These are phyloP conservation scores for Rutilus rutilus DNA, from an alignment of 2,113 vertebrate species.

Conservation along the genomic window DNA sequence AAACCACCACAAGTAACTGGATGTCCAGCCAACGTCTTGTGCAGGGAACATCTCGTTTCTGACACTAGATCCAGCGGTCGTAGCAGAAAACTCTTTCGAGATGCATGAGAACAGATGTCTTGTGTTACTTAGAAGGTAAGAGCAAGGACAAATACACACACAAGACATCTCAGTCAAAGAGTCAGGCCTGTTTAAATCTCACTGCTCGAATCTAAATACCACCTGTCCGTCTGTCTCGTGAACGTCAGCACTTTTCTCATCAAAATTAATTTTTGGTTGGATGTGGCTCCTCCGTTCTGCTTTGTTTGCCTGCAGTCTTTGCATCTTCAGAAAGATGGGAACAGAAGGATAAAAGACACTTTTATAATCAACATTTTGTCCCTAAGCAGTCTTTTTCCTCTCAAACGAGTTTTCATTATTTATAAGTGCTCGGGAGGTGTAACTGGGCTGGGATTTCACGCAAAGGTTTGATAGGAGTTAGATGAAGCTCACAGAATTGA, in stretches of 20 bases:
- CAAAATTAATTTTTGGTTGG: slow-evolving; percentile 72
- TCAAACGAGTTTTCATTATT: slow-evolving; percentile 99
- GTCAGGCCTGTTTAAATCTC: slow-evolving; percentile 67
- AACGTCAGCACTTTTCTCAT: slow-evolving; percentile 77
- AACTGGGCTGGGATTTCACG: slow-evolving; percentile 88
- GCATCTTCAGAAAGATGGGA: slow-evolving; percentile 77
- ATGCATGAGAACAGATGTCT: slow-evolving; percentile 31
- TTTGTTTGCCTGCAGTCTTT: slow-evolving; percentile 72
- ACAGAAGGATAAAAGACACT: slow-evolving; percentile 76
- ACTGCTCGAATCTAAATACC: slow-evolving; percentile 70
- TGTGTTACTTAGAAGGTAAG: slow-evolving; percentile 52
- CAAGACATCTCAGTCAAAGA: slow-evolving; percentile 63
- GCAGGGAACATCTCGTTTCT: neutral
- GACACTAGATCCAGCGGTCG: neutral
- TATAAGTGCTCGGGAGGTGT: slow-evolving; percentile 95
- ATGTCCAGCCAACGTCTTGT: slow-evolving; percentile 23
- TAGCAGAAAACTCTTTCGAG: slow-evolving; percentile 12
- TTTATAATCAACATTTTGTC: slow-evolving; percentile 87
- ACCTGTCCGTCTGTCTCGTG: slow-evolving; percentile 70
- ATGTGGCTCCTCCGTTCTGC: slow-evolving; percentile 67
- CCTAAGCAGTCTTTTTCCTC: slow-evolving; percentile 86
- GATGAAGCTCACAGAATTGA: slow-evolving; percentile 98
- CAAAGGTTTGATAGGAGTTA: slow-evolving; percentile 87
- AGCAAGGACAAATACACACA: slow-evolving; percentile 69
- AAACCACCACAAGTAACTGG: slow-evolving; percentile 30